Base-by-base conservation (phyloP, 1,140 invertebrate genomes). In the Drosophila micromelanica region DNA sequence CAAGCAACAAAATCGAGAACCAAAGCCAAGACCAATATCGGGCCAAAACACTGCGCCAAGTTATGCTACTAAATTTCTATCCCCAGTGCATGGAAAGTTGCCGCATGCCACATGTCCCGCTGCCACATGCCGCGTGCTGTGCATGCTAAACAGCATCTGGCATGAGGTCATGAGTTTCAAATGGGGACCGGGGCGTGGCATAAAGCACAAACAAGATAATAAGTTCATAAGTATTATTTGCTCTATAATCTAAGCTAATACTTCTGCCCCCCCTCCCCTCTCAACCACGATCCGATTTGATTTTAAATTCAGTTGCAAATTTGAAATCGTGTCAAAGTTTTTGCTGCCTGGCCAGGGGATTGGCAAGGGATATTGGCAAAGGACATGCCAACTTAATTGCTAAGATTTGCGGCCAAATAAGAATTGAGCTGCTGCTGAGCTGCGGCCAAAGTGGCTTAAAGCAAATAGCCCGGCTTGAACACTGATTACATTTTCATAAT, bases 181-280 rank as follows among this genome's bases (percentile, higher is more conserved):
- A 5, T 7, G 12, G 17, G 45, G 74, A 23, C 27, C 27, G 27
- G 27, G 54, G 61, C 45, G 73, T 51, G 67, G 61, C 67, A 63
- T 72, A 65, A 52, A 87, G 62, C 79, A 90, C 79, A 89, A 89
- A 89, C 84, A 89, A 89, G 84, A 89, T 89, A 89, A 89, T 89
- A 89, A 89, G 85, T 89, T 89, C 84, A 84, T 89, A 89, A 89
- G 84, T 89, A 89, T 89, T 90, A 84, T 89, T 89, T 89, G 79
- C 72, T 65, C 80, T 72, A 79, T 89, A 87, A 87, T 89, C 84
- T 84, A 35, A 35, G 62, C 51, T 46, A 15, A 9, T 13, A n/a
- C 32, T 35, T 17, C 17, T 8, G 1, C 27, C 12, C 13, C 20
- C n/a, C n/a, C n/a, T n/a, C 12, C 13, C 23, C 32, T 11, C 17